A percentile compares a stretch with the other conserved stretches of the same genome.
Evolutionary conservation across 1,140 invertebrate species (phyloP).

Genomic region (Drosophila nigrodunni): DNA sequence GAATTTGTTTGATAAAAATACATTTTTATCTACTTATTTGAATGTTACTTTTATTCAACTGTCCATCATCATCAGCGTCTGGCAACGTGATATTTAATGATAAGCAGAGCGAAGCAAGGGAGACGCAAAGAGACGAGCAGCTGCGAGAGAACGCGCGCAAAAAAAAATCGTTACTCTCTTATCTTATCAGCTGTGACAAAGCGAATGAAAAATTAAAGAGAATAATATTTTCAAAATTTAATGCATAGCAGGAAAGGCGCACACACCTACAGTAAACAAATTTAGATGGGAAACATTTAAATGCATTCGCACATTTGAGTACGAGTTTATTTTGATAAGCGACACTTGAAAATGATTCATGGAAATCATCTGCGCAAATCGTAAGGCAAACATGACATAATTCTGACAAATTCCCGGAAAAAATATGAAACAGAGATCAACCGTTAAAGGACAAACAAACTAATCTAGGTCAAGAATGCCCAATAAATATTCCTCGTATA

Average conservation of each 20-base stretch:
- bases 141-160: neutral
- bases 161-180: slow-evolving; percentile 13
- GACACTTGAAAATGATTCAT: slow-evolving; percentile 37
- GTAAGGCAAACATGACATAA: slow-evolving; percentile 30
- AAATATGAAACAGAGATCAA: neutral
- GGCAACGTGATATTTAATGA: slow-evolving; percentile 34
- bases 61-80: slow-evolving; percentile 24
- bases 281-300: neutral
- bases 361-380: slow-evolving; percentile 36
- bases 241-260: neutral
- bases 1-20: slow-evolving; percentile 5
- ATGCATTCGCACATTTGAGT: neutral
- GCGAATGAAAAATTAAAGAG: slow-evolving; percentile 6
- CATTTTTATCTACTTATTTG: slow-evolving; percentile 19
- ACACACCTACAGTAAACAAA: neutral
- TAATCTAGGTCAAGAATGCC: neutral
- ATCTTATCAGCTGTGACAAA: slow-evolving; percentile 52
- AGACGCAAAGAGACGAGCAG: neutral
- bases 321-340: slow-evolving; percentile 18
- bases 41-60: slow-evolving; percentile 1
- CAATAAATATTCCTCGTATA: neutral
- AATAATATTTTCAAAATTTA: slow-evolving; percentile 9
- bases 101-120: slow-evolving; percentile 9
- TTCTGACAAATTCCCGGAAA: slow-evolving; percentile 7
- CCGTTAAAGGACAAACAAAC: neutral